Base-by-base conservation (phyloP, 2,888 invertebrate genomes). In the Lepidonotus clava region DNA sequence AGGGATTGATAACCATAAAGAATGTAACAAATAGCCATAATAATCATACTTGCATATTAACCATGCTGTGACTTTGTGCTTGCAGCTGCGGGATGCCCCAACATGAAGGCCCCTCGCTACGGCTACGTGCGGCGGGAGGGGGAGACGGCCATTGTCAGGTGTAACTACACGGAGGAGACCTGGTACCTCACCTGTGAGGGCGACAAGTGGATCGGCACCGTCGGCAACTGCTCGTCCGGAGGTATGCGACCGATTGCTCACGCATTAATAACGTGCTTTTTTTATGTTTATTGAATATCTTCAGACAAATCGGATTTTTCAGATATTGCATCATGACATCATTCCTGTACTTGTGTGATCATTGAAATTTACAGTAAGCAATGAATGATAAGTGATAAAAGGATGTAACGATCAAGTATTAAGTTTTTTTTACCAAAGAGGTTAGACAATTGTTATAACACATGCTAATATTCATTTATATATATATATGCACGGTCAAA, bases 111-210 rank as follows among this genome's bases (percentile, higher is more conserved):
- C 1, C 71, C 71, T 6, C 34, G 36, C 1, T 38, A 71, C 71
- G 71, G 71, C 38, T 71, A 71, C 38, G 71, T 71, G 36, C 34
- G 71, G 36, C 71, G 71, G 34, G 71, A 71, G 36, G 71, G 71
- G 2, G 71, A 71, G 21, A 71, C 71, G 36, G 71, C 71, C 38
- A 71, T 71, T 38, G 71, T 71, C 11, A 71, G 38, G 38, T 71
- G 71, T n/a, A 71, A 71, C 71, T 38, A 71, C 71, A 71, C 71
- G 4, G 71, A 71, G 11, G 71, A 71, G 71, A 71, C 71, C 36
- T 71, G 71, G 71, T 71, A 71, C 71, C 71, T 71, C 2, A 71
- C 71, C 6, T 71, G 71, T 38, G 71, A 71, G 38, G 71, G 71
- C 4, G 71, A 71, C 38, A 71, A 38, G 71, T 71, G 71, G 71